These are phyloP conservation scores for Porites rus DNA, from an alignment of 92 coral and sea anemone genomes.

Conservation along the genomic window DNA sequence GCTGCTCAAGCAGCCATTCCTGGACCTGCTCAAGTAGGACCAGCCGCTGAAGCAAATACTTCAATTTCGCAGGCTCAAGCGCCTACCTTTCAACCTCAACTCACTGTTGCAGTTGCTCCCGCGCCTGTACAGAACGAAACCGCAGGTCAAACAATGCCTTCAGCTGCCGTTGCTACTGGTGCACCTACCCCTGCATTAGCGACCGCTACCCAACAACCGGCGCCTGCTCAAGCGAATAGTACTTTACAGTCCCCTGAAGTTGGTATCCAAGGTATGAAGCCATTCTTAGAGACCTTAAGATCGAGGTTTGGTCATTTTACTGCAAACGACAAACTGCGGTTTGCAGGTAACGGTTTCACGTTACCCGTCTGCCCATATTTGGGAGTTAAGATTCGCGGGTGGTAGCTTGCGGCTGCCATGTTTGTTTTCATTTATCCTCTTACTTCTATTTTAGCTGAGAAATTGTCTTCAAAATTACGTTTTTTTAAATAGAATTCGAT, in stretches of 20 bases:
- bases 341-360: too few species aligned
- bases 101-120: slow-evolving; percentile 9
- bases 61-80: slow-evolving; percentile 34
- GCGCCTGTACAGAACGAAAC: slow-evolving; percentile 31
- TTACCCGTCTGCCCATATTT: too few species aligned
- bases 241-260: slow-evolving; percentile 26
- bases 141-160: slow-evolving; percentile 32
- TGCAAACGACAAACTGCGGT: too few species aligned
- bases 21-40: slow-evolving; percentile 2
- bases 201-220: slow-evolving; percentile 30
- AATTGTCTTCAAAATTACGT: too few species aligned
- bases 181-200: slow-evolving; percentile 12
- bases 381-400: too few species aligned
- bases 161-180: slow-evolving; percentile 35
- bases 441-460: too few species aligned
- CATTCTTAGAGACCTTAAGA: background rate
- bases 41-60: slow-evolving; percentile 14
- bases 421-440: too few species aligned
- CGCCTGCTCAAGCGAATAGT: slow-evolving; percentile 35
- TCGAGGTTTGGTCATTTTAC: too few species aligned
- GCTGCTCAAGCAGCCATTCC: background rate
- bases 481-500: too few species aligned
- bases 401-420: too few species aligned
- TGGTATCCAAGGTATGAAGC: background rate
- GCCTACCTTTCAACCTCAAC: slow-evolving; percentile 26